These are phyloP conservation scores for Cheirogaleus major DNA, from an alignment of 2,797 vertebrate genomes.

Conservation along the genomic window DNA sequence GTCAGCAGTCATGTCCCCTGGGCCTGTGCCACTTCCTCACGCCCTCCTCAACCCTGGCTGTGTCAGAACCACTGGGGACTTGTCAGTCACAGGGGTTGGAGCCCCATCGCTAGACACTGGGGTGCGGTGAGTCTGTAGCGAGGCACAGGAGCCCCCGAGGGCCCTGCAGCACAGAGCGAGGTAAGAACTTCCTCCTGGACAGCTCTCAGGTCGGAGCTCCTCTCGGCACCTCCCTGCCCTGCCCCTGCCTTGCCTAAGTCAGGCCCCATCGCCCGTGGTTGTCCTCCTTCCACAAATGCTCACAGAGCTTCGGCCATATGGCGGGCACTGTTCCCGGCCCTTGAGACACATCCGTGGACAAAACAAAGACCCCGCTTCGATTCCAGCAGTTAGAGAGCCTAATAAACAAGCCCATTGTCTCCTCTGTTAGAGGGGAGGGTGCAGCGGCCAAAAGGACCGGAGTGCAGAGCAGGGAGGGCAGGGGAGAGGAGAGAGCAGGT, in stretches of 20 bases:
- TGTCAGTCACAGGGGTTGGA: too few relatives aligned
- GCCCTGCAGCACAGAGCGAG: neutral
- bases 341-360: neutral
- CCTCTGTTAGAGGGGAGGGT: neutral
- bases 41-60: neutral
- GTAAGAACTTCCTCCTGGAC: neutral
- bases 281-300: neutral
- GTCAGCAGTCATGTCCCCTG: fast-evolving
- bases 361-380: neutral
- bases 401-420: neutral
- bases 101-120: neutral
- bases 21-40: neutral
- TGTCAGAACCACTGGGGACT: fast-evolving
- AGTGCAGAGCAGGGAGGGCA: too few relatives aligned
- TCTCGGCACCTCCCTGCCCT: too few relatives aligned
- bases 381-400: fast-evolving
- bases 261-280: fast-evolving
- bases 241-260: too few relatives aligned
- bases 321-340: neutral
- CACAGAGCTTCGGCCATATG: too few relatives aligned
- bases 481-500: too few relatives aligned
- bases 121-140: too few relatives aligned
- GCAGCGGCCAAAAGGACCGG: too few relatives aligned
- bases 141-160: neutral
- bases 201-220: fast-evolving